Conservation (phyloP, 2,888 invertebrate species). For the Amiota mariae region DNA sequence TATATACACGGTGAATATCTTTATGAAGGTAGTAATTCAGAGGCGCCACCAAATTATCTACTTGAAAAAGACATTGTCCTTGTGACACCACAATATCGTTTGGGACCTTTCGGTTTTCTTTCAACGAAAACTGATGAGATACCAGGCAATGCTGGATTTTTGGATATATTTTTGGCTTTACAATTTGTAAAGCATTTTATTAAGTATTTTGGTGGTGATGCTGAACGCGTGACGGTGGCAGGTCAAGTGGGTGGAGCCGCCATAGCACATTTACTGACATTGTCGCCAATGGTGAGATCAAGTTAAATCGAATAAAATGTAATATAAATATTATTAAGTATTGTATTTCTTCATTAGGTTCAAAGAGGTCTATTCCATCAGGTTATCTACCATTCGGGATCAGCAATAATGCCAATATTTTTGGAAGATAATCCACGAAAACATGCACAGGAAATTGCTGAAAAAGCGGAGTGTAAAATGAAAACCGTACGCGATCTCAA, state of each 20-base stretch:
- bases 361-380: constrained; percentile 74
- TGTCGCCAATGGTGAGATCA: constrained; percentile 71
- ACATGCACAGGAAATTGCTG: constrained; percentile 71
- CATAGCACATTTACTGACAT: constrained; percentile 73
- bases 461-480: constrained; percentile 65
- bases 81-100: constrained; percentile 74
- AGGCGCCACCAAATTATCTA: constrained; percentile 72
- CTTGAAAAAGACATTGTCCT: constrained; percentile 74
- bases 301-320: neutral
- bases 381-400: constrained; percentile 76
- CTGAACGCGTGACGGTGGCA: constrained; percentile 74
- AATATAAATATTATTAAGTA: neutral
- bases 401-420: constrained; percentile 75
- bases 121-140: constrained; percentile 75
- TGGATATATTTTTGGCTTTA: constrained; percentile 75
- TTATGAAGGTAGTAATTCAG: constrained; percentile 70
- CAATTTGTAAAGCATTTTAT: constrained; percentile 74
- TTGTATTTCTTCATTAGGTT: constrained; percentile 46
- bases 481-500: constrained; percentile 64
- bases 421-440: constrained; percentile 73
- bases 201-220: constrained; percentile 75
- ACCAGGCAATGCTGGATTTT: constrained; percentile 76
- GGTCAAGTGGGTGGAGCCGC: constrained; percentile 76
- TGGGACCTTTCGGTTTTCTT: constrained; percentile 75
- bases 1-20: constrained; percentile 74